phyloP scores from a whole-genome alignment of 1,140 invertebrate species.

The Tribolium madens region DNA sequence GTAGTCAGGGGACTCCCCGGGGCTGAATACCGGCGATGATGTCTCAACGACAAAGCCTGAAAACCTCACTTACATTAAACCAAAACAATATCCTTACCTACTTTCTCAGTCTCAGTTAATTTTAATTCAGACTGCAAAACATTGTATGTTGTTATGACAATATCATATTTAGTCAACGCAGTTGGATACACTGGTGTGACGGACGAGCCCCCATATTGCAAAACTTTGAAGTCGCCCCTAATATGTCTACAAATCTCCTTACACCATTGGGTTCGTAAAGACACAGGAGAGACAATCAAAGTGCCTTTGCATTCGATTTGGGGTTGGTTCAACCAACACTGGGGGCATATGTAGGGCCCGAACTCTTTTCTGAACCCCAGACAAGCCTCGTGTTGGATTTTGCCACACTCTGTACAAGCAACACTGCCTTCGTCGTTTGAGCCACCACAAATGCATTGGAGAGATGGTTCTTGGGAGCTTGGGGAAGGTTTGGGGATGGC shows the following conservation, averaged over 20 bases:
- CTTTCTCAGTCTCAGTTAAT: constrained; percentile 60
- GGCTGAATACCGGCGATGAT: constrained; percentile 73
- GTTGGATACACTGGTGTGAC: constrained; percentile 76
- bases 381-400: constrained; percentile 74
- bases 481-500: constrained; percentile 36
- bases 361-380: constrained; percentile 68
- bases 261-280: constrained; percentile 80
- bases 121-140: constrained; percentile 74
- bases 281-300: constrained; percentile 79
- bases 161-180: constrained; percentile 75
- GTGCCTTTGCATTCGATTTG: constrained; percentile 73
- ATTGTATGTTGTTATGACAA: constrained; percentile 81
- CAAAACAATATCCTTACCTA: constrained; percentile 16
- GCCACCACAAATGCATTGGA: constrained; percentile 64
- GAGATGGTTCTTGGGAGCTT: constrained; percentile 24
- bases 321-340: constrained; percentile 71
- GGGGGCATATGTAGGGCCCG: constrained; percentile 72
- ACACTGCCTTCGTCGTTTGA: constrained; percentile 59
- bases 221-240: constrained; percentile 69
- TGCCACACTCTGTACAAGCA: constrained; percentile 70
- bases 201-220: constrained; percentile 70
- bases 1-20: constrained; percentile 73
- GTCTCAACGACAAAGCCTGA: constrained; percentile 64
- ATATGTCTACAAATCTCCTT: constrained; percentile 81
- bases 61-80: neutral